Conservation (phyloP, 2,797 vertebrate genomes). For the Gymnoscopelus braueri region DNA sequence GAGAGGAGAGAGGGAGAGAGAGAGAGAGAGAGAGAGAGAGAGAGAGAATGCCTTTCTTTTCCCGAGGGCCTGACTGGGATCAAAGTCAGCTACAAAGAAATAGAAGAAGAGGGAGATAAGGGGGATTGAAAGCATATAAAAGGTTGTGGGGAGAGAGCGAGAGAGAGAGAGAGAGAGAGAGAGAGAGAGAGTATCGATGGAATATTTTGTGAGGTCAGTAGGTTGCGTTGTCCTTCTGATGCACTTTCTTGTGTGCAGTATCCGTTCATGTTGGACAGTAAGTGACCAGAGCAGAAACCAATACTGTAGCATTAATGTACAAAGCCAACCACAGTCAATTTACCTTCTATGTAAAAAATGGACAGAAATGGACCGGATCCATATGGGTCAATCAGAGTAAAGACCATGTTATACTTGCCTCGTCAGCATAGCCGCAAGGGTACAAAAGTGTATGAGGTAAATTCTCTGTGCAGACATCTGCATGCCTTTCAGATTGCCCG, state of each 20-base stretch:
- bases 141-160: neutral
- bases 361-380: too few species aligned
- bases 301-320: too few species aligned
- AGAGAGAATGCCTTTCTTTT: neutral
- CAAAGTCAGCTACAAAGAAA: neutral
- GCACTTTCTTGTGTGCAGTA: neutral
- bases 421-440: too few species aligned
- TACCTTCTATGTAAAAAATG: too few species aligned
- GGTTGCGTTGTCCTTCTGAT: neutral
- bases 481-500: too few species aligned
- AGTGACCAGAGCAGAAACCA: slow-evolving; percentile 15
- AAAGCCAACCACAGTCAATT: too few species aligned
- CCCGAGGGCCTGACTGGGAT: neutral
- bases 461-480: too few species aligned
- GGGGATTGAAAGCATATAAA: slow-evolving; percentile 3
- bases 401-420: too few species aligned
- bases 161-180: slow-evolving; percentile 1
- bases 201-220: neutral
- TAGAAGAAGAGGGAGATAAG: neutral
- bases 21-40: neutral
- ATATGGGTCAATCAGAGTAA: too few species aligned
- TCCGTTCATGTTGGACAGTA: neutral
- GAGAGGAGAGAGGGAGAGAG: neutral
- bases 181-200: slow-evolving; percentile 15
- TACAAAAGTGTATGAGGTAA: too few species aligned